Percentiles rank a stretch among this genome's conserved stretches.
These are phyloP conservation scores for Idaea straminata DNA, from an alignment of 2,888 invertebrate species.

Conservation along the genomic window DNA sequence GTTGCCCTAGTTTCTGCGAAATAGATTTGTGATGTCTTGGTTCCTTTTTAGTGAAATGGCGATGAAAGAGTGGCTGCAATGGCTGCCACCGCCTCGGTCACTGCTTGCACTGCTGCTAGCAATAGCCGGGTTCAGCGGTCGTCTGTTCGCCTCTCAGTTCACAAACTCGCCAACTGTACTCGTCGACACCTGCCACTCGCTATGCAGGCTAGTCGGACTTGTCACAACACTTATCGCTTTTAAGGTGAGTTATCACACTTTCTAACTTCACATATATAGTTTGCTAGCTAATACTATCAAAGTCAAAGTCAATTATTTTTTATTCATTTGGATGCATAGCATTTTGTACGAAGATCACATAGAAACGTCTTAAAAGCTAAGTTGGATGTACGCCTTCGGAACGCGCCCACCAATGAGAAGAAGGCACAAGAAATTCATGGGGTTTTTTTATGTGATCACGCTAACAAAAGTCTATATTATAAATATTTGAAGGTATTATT, in stretches of 20 bases:
- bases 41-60: constrained; percentile 76
- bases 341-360: too few relatives aligned
- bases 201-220: constrained; percentile 95
- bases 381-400: too few relatives aligned
- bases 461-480: too few relatives aligned
- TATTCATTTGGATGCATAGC: too few relatives aligned
- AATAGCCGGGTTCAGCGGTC: constrained; percentile 87
- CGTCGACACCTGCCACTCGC: constrained; percentile 95
- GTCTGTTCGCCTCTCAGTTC: constrained; percentile 91
- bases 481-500: too few relatives aligned
- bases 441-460: too few relatives aligned
- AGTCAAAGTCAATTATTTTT: too few relatives aligned
- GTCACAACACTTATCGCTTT: constrained; percentile 69
- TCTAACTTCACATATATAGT: neutral
- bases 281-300: neutral
- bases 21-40: neutral
- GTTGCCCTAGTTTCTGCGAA: constrained; percentile 2
- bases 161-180: constrained; percentile 95
- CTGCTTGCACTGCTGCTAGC: constrained; percentile 87
- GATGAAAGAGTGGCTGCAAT: constrained; percentile 87
- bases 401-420: too few relatives aligned
- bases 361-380: too few relatives aligned
- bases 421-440: too few relatives aligned
- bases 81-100: constrained; percentile 87
- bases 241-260: constrained; percentile 46